A percentile compares a stretch with the other conserved stretches of the same genome.
Conservation (phyloP, 2,797 vertebrate genomes). For the Semotilus atromaculatus region DNA sequence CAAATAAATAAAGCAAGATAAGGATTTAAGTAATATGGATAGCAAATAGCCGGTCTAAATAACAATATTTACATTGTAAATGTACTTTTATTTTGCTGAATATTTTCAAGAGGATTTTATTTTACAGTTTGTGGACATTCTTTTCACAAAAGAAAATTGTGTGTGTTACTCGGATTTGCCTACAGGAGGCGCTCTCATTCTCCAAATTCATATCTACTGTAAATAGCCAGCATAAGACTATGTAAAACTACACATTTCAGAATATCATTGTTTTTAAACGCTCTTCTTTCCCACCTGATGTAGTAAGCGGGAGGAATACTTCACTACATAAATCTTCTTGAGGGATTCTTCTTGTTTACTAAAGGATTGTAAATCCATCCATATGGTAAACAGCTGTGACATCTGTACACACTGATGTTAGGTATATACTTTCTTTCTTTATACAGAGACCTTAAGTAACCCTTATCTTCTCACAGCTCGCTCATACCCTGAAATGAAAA, state of each 20-base stretch:
- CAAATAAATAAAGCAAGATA: too few relatives aligned
- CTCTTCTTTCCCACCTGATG: background rate
- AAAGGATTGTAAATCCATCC: background rate
- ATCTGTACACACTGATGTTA: background rate
- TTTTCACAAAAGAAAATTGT: background rate
- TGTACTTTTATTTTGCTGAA: too few relatives aligned
- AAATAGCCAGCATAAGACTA: background rate
- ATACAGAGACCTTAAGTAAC: slow-evolving; percentile 34
- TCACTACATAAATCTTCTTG: background rate
- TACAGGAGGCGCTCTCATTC: slow-evolving; percentile 38
- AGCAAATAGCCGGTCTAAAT: background rate
- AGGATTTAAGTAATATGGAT: background rate
- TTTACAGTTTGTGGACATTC: background rate
- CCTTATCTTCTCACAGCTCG: slow-evolving; percentile 14
- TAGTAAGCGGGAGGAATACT: too few relatives aligned
- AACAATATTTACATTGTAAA: background rate
- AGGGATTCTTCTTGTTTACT: slow-evolving; percentile 12
- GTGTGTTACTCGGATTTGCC: slow-evolving; percentile 11
- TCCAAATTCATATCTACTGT: slow-evolving; percentile 1
- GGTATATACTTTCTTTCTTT: background rate
- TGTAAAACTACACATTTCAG: background rate
- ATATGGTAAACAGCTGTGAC: background rate
- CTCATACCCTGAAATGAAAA: slow-evolving; percentile 40
- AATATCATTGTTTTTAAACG: background rate
- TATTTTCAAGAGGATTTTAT: background rate